These are phyloP conservation scores for Choreutis nemorana DNA, from an alignment of 2,888 invertebrate species.

Conservation along the genomic window DNA sequence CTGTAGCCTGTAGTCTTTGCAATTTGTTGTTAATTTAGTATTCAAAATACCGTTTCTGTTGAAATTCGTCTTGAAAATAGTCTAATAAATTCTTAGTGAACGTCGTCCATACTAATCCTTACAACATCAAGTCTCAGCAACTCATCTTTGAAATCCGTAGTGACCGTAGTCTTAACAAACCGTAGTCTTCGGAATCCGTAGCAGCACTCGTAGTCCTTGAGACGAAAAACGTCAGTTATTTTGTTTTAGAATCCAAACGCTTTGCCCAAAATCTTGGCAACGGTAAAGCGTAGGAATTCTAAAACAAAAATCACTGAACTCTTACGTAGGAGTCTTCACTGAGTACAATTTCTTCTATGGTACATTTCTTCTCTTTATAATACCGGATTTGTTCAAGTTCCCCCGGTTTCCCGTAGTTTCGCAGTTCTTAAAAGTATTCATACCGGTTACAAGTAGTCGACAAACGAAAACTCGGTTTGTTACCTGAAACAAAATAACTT, in stretches of 20 bases:
- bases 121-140: slow-evolving; percentile 2
- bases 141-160: no score
- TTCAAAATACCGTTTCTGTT: no score
- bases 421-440: no score
- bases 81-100: no score
- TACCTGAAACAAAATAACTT: no score
- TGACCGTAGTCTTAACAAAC: slow-evolving; percentile 3
- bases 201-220: slow-evolving; percentile 13
- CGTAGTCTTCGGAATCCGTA: slow-evolving; percentile 5
- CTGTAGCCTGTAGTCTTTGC: no score
- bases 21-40: no score
- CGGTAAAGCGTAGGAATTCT: slow-evolving; percentile 98
- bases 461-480: no score
- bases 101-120: slow-evolving; percentile 4
- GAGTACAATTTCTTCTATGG: slow-evolving; percentile 3
- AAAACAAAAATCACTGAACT: slow-evolving; percentile 71
- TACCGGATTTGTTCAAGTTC: no score
- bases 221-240: slow-evolving; percentile 61
- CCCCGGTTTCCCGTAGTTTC: no score
- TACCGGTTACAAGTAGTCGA: no score
- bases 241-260: slow-evolving; percentile 96
- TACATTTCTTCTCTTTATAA: neutral
- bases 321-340: slow-evolving; percentile 16
- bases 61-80: no score
- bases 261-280: slow-evolving; percentile 79